Percentiles rank a stretch among this genome's conserved stretches.
Evolutionary conservation across 2,797 vertebrate species (phyloP).

Genomic region (Botia kubotai): DNA sequence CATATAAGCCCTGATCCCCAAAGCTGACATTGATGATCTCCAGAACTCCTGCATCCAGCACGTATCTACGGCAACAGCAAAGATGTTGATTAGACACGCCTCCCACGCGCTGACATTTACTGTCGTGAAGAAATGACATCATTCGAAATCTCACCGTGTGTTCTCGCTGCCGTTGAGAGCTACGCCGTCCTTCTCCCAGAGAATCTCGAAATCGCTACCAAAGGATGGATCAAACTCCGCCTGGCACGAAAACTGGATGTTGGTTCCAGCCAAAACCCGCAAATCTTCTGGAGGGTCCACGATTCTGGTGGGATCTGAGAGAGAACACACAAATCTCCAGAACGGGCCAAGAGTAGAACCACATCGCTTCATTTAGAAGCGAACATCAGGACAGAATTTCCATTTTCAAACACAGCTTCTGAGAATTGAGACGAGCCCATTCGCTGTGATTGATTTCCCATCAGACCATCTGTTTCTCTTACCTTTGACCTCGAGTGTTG

Average conservation of each 20-base stretch:
- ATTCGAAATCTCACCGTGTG: conserved; percentile 77
- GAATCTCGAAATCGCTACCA: conserved; percentile 83
- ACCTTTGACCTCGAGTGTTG: conserved; percentile 90
- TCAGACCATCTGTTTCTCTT: conserved; percentile 44
- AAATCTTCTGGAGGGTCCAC: conserved; percentile 80
- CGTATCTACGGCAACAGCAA: conserved; percentile 75
- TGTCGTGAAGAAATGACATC: background rate
- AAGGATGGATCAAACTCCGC: conserved; percentile 87
- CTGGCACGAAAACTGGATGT: conserved; percentile 85
- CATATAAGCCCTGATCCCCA: conserved; percentile 87
- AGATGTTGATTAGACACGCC: background rate
- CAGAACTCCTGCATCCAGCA: conserved; percentile 82
- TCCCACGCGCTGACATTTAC: conserved; percentile 40
- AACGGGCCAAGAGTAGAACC: background rate
- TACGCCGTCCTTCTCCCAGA: conserved; percentile 87
- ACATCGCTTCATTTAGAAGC: background rate
- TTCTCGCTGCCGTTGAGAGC: conserved; percentile 81
- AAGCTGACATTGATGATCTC: conserved; percentile 85
- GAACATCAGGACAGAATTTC: background rate
- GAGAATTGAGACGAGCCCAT: background rate
- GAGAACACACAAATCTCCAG: conserved; percentile 16
- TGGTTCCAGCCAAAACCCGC: conserved; percentile 80
- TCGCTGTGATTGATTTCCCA: background rate
- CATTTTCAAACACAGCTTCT: background rate
- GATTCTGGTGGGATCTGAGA: conserved; percentile 89